Evolutionary conservation across 2,113 vertebrate species (phyloP), one percentile per base, ranked within the genome.

Genomic region (Syrrhaptes paradoxus): DNA sequence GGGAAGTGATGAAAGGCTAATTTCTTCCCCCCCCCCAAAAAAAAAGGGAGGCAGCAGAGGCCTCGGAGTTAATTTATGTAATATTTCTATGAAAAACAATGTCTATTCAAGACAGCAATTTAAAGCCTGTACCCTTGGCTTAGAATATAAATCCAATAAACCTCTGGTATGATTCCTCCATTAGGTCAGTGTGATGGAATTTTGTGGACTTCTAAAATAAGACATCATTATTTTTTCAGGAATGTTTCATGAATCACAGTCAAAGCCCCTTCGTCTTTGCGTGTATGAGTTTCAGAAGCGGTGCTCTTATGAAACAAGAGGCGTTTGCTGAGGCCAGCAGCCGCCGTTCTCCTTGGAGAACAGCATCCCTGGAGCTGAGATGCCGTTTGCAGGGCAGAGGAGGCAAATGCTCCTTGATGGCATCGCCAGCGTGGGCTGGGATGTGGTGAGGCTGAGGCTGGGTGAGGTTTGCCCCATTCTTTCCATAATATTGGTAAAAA

Each of bases 181-280:
- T 68, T 54, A 91, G 91, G 84, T 76, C 86, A 89, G 45, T 0
- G 49, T 43, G 89, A 32, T 84, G 95, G 96, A 96, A 96, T 97
- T 84, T 48, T 71, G 92, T 1, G 29, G 71, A 48, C 59, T 96
- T 54, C 93, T 82, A 24, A 74, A 94, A 94, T 55, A 77, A 92
- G 89, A 41, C 86, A 25, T 85, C 62, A 5, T 94, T 87, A 84
- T 95, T 95, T 82, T 82, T 48, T 49, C 36, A 14, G 92, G 97
- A 94, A 90, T 81, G 79, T 83, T 88, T 68, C 86, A 20, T 10
- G 95, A 81, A 54, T 79, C 19, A 8, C 31, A 2, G 5, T n/a
- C 70, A 81, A 57, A 91, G 76, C 4, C 17, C 88, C 85, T 81
- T 63, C 79, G 17, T 89, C 76, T 92, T 61, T 24, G 51, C 81